Percentiles rank a stretch among this genome's conserved stretches.
These are phyloP conservation scores for Aethes cnicana DNA, from an alignment of 2,888 invertebrate genomes.

Conservation along the genomic window DNA sequence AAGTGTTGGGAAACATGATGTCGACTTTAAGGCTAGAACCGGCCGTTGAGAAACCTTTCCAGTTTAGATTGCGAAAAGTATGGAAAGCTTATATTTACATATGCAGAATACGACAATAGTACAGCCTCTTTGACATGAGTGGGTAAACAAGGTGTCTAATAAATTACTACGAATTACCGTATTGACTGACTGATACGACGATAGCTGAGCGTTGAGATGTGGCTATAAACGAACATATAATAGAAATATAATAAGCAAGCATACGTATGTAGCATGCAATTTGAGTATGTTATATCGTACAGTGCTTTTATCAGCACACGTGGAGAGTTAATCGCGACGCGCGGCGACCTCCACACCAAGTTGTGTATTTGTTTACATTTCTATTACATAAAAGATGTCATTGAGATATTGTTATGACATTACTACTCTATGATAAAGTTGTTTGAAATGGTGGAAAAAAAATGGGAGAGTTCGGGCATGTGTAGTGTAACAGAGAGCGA, in stretches of 20 bases:
- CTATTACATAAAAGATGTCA: conserved; percentile 1
- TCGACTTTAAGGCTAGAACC: conserved; percentile 66
- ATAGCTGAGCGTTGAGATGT: neutral
- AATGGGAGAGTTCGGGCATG: no score
- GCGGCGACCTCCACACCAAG: conserved; percentile 34
- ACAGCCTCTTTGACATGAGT: conserved; percentile 12
- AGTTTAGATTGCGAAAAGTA: conserved; percentile 72
- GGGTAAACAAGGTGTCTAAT: conserved; percentile 11
- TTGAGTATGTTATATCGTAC: conserved; percentile 35
- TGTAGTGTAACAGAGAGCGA: no score
- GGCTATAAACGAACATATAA: neutral
- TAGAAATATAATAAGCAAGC: neutral
- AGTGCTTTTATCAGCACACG: conserved; percentile 60
- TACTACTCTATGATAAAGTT: no score
- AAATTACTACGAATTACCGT: neutral
- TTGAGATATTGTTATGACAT: no score
- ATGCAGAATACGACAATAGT: conserved; percentile 37
- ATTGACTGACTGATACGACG: neutral
- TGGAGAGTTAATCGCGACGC: conserved; percentile 56
- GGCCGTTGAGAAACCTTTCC: conserved; percentile 72
- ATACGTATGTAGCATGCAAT: conserved; percentile 1
- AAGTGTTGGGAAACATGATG: conserved; percentile 70
- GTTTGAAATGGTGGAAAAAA: no score
- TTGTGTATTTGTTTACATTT: neutral
- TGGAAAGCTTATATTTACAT: conserved; percentile 63